Base-by-base conservation (phyloP, 2,888 invertebrate genomes). In the Andrena minutula region DNA sequence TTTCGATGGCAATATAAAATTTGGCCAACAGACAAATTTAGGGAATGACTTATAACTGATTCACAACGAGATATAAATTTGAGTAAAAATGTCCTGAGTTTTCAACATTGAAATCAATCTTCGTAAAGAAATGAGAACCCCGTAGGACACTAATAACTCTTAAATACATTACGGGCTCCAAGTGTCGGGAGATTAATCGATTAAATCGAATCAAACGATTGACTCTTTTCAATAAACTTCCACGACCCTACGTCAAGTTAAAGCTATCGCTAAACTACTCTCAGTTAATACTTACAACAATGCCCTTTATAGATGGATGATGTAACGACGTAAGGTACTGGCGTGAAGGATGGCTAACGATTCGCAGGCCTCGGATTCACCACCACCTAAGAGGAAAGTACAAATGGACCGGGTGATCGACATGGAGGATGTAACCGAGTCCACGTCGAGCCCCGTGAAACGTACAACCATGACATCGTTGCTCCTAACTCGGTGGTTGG, bases 401-500 rank as follows among this genome's bases (percentile, higher is more conserved):
- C 89, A 90, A 68, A 82, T 93, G 69, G 92, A 92, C 72, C 71
- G 61, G 20, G 49, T 71, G 58, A 23, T 56, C 73, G 75, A 63
- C 10, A 49, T 79, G 53, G 77, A 91, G 89, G 23, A 78, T n/a
- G 60, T 30, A 41, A 41, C 56, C 69, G 80, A 79, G 4, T 81
- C 89, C 6, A 61, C 81, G 2, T 81, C 92, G 10, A 80, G 47
- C 41, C 79, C 79, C 3, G 69, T 81, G 10, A 91, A 90, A 72
- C 89, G 88, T 6, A 88, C 85, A 41, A 88, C 91, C 0, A 81
- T 89, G 28, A 89, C 92, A 8, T 91, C 91, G 3, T 72, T 92
- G 23, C 78, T 91, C 0, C 23, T 92, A 20, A 87, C 90, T 28
- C 86, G 90, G 70, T 91, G 92, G 89, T 68, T 91, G 16, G 47